These are phyloP conservation scores for Myotis vivesi DNA, from an alignment of 2,797 vertebrate genomes.

Conservation along the genomic window DNA sequence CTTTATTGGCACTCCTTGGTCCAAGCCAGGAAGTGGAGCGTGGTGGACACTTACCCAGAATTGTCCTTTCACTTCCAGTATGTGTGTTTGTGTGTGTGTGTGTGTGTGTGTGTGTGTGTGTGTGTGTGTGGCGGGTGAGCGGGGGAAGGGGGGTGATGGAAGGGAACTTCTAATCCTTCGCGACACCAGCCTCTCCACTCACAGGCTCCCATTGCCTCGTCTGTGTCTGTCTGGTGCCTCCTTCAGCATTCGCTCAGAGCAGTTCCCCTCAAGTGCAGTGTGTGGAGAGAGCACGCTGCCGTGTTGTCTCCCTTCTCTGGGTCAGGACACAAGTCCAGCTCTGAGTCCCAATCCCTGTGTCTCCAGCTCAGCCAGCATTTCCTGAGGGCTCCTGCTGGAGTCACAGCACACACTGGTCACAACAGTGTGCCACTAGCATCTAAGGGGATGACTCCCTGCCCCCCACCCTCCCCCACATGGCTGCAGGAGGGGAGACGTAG, in stretches of 20 bases:
- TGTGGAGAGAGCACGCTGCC: background rate
- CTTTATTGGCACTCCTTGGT: background rate
- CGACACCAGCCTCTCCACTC: background rate
- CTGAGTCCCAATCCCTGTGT: background rate
- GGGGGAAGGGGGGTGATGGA: too few relatives aligned
- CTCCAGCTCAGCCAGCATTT: background rate
- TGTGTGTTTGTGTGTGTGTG: background rate
- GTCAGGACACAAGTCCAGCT: background rate
- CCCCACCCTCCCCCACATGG: background rate
- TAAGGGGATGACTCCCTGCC: background rate
- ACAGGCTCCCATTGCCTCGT: background rate
- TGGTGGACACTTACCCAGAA: background rate
- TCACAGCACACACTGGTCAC: background rate
- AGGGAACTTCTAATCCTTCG: too few relatives aligned
- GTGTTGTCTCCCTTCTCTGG: background rate
- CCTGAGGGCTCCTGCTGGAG: background rate
- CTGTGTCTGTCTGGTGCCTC: background rate
- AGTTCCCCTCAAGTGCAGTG: background rate
- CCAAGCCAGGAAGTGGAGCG: background rate
- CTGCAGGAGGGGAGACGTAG: background rate
- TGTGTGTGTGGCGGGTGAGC: too few relatives aligned
- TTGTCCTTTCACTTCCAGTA: background rate
- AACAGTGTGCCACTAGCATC: accelerated
- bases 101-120: too few relatives aligned
- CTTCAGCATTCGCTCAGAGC: accelerated